phyloP scores from a whole-genome alignment of 2,113 vertebrate genomes.

The Circaetus gallicus region DNA sequence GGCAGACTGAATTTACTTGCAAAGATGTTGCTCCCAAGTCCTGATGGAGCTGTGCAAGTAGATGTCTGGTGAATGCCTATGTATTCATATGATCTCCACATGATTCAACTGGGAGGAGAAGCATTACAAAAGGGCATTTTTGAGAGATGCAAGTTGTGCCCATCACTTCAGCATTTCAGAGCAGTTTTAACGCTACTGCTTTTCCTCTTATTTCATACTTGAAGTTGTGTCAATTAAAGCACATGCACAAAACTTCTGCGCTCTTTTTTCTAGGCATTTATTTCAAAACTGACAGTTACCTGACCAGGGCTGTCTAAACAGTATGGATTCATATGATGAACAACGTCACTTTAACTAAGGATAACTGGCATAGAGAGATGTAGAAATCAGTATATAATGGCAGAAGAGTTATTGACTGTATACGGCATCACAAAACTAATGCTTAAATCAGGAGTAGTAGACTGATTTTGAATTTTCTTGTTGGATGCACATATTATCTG shows the following conservation, averaged over 20 bases:
- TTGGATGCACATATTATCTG: not conserved
- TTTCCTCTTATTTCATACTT: not conserved
- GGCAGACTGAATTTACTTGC: not conserved
- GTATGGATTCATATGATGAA: not conserved
- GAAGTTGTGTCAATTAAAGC: not conserved
- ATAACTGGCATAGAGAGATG: not conserved
- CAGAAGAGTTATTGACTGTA: not conserved
- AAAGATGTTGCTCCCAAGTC: not conserved
- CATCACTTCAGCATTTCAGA: not conserved
- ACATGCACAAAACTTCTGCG: not conserved
- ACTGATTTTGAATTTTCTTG: not conserved
- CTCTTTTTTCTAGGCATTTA: not conserved
- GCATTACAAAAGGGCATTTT: not conserved
- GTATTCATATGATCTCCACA: not conserved
- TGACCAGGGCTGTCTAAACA: not conserved
- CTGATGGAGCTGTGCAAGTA: too few relatives aligned
- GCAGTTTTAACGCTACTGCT: fast-evolving
- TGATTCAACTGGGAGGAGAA: not conserved
- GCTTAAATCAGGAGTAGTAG: not conserved
- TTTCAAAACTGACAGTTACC: not conserved
- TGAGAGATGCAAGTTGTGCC: fast-evolving
- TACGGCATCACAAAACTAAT: not conserved
- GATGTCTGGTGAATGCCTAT: too few relatives aligned
- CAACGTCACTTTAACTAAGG: not conserved
- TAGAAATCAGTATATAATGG: not conserved